Base-by-base conservation (phyloP, 2,113 vertebrate species). In the Embiotoca jacksoni region DNA sequence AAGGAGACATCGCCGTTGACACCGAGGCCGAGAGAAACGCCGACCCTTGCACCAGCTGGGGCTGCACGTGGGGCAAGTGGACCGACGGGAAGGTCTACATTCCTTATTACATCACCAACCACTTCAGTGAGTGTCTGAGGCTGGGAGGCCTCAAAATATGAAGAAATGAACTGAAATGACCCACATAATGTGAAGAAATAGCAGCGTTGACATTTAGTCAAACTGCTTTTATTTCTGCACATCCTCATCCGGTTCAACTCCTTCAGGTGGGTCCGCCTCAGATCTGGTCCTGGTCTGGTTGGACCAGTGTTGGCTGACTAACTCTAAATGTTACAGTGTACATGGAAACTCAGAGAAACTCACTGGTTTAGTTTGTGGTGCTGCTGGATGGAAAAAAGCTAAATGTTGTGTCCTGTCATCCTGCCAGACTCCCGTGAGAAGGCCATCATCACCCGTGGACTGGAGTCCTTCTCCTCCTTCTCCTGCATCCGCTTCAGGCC, bases 401-500 rank as follows among this genome's bases (percentile, higher is more conserved):
- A 36, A 62, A 35, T 31, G 9, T 6, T 58, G 35, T 70, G n/a
- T 44, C 9, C 1, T 41, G 1, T 58, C n/a, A 2, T 56, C 2
- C 46, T 30, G n/a, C 36, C 68, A 92, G 91, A 74, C 13, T 78
- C 88, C 33, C 37, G 69, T 2, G 88, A 94, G 59, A 75, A 36
- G 41, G 0, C 32, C 8, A 69, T 91, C 75, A 94, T 94, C 68
- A 31, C 59, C 64, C 41, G 33, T 11, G 91, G 80, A 7, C 73
- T 94, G 41, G 35, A 71, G 3, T 92, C 83, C 6, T 92, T 93
- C 71, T 80, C 84, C 3, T 72, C 77, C 58, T 86, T 87, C 85
- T 92, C 93, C 71, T 94, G 93, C 85, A 77, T 94, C 73, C 89
- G 82, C 58, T 94, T 94, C 73, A 46, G 6, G 60, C 77, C 64